A percentile compares a stretch with the other conserved stretches of the same genome.
phyloP scores from a whole-genome alignment of 1,140 invertebrate species.

The Gryon sp. region DNA sequence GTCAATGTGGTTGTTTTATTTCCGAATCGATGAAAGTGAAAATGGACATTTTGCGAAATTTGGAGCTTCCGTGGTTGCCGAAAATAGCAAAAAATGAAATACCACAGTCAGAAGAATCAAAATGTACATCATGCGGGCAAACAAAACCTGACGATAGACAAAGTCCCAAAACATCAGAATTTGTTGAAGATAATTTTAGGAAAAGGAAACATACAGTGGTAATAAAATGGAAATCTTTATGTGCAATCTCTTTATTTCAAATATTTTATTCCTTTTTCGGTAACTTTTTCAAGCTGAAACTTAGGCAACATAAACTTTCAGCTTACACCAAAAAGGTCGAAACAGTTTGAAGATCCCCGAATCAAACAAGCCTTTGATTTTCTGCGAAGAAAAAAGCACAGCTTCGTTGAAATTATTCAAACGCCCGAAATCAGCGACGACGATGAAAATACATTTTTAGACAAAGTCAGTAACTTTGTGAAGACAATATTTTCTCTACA shows the following conservation, averaged over 20 bases:
- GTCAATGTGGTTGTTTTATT: slow-evolving; percentile 19
- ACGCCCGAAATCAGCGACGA: neutral
- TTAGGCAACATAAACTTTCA: neutral
- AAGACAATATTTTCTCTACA: too few relatives aligned
- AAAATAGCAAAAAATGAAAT: neutral
- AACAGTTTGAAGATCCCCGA: neutral
- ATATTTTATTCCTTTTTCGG: too few relatives aligned
- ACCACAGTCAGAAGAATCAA: neutral
- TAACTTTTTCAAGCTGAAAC: too few relatives aligned
- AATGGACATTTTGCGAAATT: slow-evolving; percentile 14
- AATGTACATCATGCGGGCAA: neutral
- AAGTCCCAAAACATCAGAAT: too few relatives aligned
- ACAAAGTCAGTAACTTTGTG: too few relatives aligned
- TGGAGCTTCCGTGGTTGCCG: slow-evolving; percentile 9
- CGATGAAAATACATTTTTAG: too few relatives aligned
- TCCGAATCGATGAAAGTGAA: neutral
- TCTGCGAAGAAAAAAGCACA: neutral
- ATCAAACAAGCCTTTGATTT: neutral
- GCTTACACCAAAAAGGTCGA: neutral
- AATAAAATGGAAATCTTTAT: too few relatives aligned
- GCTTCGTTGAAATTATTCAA: neutral
- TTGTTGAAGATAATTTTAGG: too few relatives aligned
- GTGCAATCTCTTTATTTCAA: too few relatives aligned
- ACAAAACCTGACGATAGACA: neutral
- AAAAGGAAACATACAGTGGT: too few relatives aligned